phyloP scores from a whole-genome alignment of 2,888 invertebrate genomes.

The Cybosia mesomella region DNA sequence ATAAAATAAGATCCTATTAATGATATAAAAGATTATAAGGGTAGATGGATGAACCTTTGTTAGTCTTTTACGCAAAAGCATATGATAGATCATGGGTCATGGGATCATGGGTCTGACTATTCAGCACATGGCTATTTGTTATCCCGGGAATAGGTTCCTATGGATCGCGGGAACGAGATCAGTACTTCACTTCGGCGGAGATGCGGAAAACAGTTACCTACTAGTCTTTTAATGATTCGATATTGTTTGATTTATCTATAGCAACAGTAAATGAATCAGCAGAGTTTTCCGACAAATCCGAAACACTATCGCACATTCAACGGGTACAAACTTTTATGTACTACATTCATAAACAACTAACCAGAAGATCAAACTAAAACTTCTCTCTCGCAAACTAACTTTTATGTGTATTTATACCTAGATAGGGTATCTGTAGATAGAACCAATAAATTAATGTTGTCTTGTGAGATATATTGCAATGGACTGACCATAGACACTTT shows the following conservation, averaged over 20 bases:
- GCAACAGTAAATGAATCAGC: background rate
- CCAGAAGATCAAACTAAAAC: conserved; percentile 42
- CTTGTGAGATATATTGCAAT: conserved; percentile 49
- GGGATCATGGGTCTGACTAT: too few species aligned
- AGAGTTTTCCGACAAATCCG: background rate
- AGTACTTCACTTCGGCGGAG: background rate
- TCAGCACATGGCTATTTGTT: too few species aligned
- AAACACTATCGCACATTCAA: conserved; percentile 23
- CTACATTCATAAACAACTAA: conserved; percentile 42
- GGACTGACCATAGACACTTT: conserved; percentile 40
- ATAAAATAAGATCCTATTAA: background rate
- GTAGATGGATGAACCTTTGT: background rate
- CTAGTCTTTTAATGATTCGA: background rate
- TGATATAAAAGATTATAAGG: background rate
- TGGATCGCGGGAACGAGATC: too few species aligned
- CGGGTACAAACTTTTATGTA: conserved; percentile 33
- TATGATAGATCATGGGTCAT: too few species aligned
- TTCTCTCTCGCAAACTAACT: conserved; percentile 45
- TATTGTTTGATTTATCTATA: background rate
- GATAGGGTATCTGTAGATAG: conserved; percentile 32
- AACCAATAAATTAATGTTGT: conserved; percentile 55
- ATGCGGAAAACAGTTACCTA: background rate
- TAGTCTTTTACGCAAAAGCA: background rate
- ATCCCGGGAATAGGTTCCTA: too few species aligned
- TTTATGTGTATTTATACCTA: conserved; percentile 36